Evolutionary conservation across 2,888 invertebrate species (phyloP).

Genomic region (Rhopalosiphum nymphaeae): DNA sequence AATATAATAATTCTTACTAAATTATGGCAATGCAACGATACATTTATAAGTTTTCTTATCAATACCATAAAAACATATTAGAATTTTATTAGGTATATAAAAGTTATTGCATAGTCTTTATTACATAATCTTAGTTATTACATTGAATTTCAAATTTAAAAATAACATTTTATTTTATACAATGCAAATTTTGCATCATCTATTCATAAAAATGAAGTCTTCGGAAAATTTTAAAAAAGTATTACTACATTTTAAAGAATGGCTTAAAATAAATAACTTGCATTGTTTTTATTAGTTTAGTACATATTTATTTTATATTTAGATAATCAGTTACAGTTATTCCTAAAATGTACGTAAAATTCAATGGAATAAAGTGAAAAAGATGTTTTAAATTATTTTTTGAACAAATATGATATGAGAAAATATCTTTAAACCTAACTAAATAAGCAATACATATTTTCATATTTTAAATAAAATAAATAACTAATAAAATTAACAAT

Average conservation of each 20-base stretch:
- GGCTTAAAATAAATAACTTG: not conserved
- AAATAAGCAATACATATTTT: not conserved
- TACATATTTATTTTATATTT: not conserved
- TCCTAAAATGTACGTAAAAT: not conserved
- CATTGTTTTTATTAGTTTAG: not conserved
- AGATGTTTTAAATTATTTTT: not conserved
- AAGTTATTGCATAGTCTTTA: no score
- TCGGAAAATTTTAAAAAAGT: not conserved
- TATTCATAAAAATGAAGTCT: not conserved
- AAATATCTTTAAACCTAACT: not conserved
- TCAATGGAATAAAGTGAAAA: not conserved
- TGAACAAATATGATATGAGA: not conserved
- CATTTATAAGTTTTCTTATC: not conserved
- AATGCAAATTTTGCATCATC: not conserved
- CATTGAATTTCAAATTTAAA: conserved; percentile 18
- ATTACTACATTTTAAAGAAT: not conserved
- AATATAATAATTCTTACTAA: not conserved
- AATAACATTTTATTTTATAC: not conserved
- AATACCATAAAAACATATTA: not conserved
- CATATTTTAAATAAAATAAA: not conserved
- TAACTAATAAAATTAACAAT: not conserved
- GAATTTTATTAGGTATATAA: not conserved
- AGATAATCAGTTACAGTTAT: not conserved
- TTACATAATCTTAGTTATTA: not conserved
- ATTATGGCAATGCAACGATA: not conserved